phyloP scores from a whole-genome alignment of 2,113 vertebrate species.

The Embiotoca jacksoni region DNA sequence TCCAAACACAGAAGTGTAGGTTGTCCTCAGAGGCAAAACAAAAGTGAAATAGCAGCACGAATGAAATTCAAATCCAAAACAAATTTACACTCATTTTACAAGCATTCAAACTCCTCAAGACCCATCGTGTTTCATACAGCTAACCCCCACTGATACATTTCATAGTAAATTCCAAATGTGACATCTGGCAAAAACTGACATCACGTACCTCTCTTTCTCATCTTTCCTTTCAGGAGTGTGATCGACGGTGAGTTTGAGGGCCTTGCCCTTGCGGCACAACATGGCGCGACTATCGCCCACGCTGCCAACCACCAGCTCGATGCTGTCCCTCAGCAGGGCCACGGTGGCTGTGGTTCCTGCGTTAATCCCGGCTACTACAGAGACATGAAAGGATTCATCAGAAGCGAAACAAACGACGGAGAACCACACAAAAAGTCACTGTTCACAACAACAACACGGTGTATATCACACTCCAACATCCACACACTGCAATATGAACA shows the following conservation, averaged over 20 bases:
- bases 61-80: too few relatives aligned
- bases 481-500: constrained; percentile 58
- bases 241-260: constrained; percentile 93
- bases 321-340: constrained; percentile 94
- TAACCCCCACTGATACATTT: too few relatives aligned
- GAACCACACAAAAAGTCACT: constrained; percentile 32
- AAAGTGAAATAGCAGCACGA: too few relatives aligned
- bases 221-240: constrained; percentile 98
- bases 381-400: constrained; percentile 70
- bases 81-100: too few relatives aligned
- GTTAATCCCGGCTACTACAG: constrained; percentile 86
- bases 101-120: too few relatives aligned
- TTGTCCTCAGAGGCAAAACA: too few relatives aligned
- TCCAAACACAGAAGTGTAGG: too few relatives aligned
- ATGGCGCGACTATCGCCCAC: constrained; percentile 97
- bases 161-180: neutral
- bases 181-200: neutral
- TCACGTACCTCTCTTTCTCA: constrained; percentile 93
- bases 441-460: constrained; percentile 45
- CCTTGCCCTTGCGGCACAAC: constrained; percentile 95
- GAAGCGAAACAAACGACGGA: constrained; percentile 61
- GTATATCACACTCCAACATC: constrained; percentile 47
- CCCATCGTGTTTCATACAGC: too few relatives aligned
- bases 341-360: constrained; percentile 96
- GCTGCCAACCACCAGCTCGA: constrained; percentile 96